A percentile compares a stretch with the other conserved stretches of the same genome.
Evolutionary conservation across 1,140 invertebrate species (phyloP).

Genomic region (Pollicipes pollicipes): DNA sequence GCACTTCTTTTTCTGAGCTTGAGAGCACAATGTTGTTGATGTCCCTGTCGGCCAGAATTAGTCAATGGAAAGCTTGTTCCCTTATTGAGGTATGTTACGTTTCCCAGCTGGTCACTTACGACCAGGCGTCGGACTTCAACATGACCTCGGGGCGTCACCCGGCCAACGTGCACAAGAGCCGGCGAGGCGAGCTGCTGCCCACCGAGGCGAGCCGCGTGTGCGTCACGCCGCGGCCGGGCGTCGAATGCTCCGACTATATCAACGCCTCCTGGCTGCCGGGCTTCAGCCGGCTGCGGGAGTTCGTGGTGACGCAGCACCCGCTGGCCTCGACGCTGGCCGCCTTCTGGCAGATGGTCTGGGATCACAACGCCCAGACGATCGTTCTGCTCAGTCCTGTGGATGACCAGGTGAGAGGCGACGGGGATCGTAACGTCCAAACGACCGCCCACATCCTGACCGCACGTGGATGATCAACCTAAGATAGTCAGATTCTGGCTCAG

Average conservation of each 20-base stretch:
- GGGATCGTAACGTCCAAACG: too few species aligned
- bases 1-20: too few species aligned
- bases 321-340: slow-evolving; percentile 62
- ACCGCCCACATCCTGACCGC: too few species aligned
- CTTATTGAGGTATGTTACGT: too few species aligned
- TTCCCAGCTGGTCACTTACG: slow-evolving; percentile 54
- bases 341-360: slow-evolving; percentile 95
- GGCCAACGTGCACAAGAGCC: background rate
- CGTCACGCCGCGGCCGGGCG: slow-evolving; percentile 74
- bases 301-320: slow-evolving; percentile 54
- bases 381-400: slow-evolving; percentile 78
- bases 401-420: slow-evolving; percentile 4
- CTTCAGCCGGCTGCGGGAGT: slow-evolving; percentile 11
- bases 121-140: slow-evolving; percentile 68
- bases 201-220: slow-evolving; percentile 41
- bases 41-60: too few species aligned
- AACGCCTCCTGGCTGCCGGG: slow-evolving; percentile 68
- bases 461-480: too few species aligned
- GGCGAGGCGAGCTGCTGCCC: background rate
- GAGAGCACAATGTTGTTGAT: too few species aligned
- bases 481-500: too few species aligned
- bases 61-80: too few species aligned
- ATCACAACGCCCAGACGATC: slow-evolving; percentile 70
- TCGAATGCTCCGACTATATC: slow-evolving; percentile 85
- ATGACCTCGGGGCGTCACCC: slow-evolving; percentile 13